Evolutionary conservation across 1,140 invertebrate genomes (phyloP).

Genomic region (Pseudomyrmex pallidus): DNA sequence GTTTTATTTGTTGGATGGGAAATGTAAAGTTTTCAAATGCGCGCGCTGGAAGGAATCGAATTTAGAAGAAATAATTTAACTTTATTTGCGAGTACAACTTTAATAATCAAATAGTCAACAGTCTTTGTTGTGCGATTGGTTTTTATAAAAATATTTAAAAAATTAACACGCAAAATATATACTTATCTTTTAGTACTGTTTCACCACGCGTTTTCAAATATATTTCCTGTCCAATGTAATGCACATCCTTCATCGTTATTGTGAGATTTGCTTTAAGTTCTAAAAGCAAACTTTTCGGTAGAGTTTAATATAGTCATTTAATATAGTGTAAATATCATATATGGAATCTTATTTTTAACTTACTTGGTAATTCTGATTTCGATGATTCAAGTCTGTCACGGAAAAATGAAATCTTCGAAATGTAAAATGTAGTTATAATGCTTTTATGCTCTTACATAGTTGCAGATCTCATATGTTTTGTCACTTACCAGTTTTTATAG

Average conservation of each 20-base stretch:
- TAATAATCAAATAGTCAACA: conserved; percentile 38
- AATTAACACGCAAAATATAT: not conserved
- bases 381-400: no score
- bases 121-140: not conserved
- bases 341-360: not conserved
- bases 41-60: not conserved
- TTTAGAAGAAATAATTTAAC: conserved; percentile 14
- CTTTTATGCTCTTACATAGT: not conserved
- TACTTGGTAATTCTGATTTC: no score
- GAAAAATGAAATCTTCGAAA: no score
- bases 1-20: conserved; percentile 25
- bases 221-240: conserved; percentile 12
- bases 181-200: not conserved
- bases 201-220: conserved; percentile 23
- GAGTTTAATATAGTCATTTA: not conserved
- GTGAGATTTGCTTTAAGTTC: conserved; percentile 31
- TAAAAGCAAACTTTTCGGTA: not conserved
- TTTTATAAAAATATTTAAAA: conserved; percentile 11
- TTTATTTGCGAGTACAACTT: conserved; percentile 37
- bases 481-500: not conserved
- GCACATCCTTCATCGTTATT: not conserved
- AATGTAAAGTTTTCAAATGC: conserved; percentile 26
- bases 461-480: conserved; percentile 3
- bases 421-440: no score
- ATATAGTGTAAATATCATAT: not conserved